These are phyloP conservation scores for Lochmaea crataegi DNA, from an alignment of 2,888 invertebrate species.

Conservation along the genomic window DNA sequence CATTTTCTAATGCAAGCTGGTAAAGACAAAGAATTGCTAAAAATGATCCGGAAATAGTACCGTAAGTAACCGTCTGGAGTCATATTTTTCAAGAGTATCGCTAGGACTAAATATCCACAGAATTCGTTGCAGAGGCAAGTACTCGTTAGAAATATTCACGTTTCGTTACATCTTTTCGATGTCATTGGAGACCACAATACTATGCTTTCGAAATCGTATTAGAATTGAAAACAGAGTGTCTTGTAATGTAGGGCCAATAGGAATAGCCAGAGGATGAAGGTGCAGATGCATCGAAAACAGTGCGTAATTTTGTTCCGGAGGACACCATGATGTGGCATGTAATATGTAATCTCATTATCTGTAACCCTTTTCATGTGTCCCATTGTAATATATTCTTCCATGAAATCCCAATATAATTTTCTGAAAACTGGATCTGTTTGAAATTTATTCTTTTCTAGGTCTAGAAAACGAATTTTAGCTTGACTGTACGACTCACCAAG, in stretches of 20 bases:
- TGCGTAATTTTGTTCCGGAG: neutral
- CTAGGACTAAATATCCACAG: neutral
- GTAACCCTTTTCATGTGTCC: no score
- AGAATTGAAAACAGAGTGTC: neutral
- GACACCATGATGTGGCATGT: no score
- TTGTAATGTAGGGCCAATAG: neutral
- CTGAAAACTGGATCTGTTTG: no score
- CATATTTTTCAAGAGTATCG: neutral
- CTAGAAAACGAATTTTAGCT: no score
- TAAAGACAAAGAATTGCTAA: neutral
- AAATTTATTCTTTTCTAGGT: no score
- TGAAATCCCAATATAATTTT: no score
- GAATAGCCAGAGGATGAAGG: neutral
- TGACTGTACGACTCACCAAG: no score
- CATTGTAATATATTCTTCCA: no score
- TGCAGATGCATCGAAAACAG: neutral
- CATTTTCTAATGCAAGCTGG: neutral
- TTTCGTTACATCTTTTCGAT: neutral
- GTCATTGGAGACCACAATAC: no score
- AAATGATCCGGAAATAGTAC: neutral
- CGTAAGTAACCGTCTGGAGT: no score
- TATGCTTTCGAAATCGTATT: neutral
- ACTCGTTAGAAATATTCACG: neutral
- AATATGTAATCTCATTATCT: no score
- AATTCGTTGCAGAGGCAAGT: slow-evolving; percentile 1